A percentile compares a stretch with the other conserved stretches of the same genome.
Evolutionary conservation across 2,888 invertebrate species (phyloP).

Genomic region (Drosophila tanythrix): DNA sequence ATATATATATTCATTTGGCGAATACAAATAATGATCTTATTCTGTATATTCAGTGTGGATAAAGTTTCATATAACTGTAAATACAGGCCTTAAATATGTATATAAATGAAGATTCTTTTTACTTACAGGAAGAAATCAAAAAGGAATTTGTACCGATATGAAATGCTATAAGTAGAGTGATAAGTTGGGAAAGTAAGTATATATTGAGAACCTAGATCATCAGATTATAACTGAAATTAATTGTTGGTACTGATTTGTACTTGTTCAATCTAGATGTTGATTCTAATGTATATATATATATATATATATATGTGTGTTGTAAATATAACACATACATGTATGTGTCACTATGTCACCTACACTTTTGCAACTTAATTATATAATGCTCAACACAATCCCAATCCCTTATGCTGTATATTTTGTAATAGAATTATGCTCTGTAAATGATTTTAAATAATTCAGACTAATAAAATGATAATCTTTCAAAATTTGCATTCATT

Average conservation of each 20-base stretch:
- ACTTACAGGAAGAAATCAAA: background rate
- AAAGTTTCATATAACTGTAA: background rate
- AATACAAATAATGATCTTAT: background rate
- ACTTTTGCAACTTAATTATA: background rate
- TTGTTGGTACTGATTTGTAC: background rate
- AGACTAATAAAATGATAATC: background rate
- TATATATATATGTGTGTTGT: background rate
- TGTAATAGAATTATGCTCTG: background rate
- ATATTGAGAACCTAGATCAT: background rate
- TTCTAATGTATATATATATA: background rate
- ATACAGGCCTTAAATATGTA: background rate
- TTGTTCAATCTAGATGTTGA: background rate
- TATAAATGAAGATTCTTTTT: background rate
- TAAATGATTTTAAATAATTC: background rate
- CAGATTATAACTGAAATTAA: background rate
- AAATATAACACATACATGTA: background rate
- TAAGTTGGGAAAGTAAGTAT: background rate
- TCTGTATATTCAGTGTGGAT: background rate
- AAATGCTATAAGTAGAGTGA: background rate
- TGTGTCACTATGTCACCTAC: background rate
- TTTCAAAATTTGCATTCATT: background rate
- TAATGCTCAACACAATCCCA: background rate
- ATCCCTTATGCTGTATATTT: background rate
- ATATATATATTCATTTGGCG: background rate
- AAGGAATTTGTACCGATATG: background rate